These are phyloP conservation scores for Psettodes erumei DNA, from an alignment of 2,113 vertebrate species.

Conservation along the genomic window DNA sequence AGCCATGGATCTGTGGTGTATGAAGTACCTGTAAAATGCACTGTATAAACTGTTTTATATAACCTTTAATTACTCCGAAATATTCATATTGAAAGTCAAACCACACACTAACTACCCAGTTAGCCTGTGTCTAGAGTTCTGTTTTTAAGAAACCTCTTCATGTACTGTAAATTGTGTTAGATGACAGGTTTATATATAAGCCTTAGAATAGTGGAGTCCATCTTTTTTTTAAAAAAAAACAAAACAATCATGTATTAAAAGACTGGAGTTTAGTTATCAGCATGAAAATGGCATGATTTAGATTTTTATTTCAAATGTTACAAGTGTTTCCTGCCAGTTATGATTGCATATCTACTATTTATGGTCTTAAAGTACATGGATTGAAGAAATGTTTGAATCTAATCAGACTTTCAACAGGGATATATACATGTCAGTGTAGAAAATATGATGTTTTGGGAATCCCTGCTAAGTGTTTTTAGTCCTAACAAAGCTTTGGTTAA, in stretches of 20 bases:
- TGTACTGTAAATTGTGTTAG: slow-evolving; percentile 41
- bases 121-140: slow-evolving; percentile 5
- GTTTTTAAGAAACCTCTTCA: slow-evolving; percentile 12
- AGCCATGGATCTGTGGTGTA: slow-evolving; percentile 32
- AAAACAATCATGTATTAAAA: slow-evolving; percentile 17
- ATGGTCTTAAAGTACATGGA: slow-evolving; percentile 31
- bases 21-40: slow-evolving; percentile 59
- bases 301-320: slow-evolving; percentile 25
- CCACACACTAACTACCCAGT: neutral
- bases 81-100: slow-evolving; percentile 29
- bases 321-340: slow-evolving; percentile 30
- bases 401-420: neutral
- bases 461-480: neutral
- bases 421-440: neutral
- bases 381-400: slow-evolving; percentile 5
- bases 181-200: slow-evolving; percentile 28
- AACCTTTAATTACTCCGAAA: slow-evolving; percentile 30
- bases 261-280: slow-evolving; percentile 5
- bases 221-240: no score
- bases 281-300: slow-evolving; percentile 22
- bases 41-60: slow-evolving; percentile 51
- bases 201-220: neutral
- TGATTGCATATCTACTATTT: slow-evolving; percentile 39
- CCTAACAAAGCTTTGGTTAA: neutral
- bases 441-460: slow-evolving; percentile 6